These are phyloP conservation scores for Teleogryllus oceanicus DNA, from an alignment of 2,888 invertebrate genomes.

Conservation along the genomic window DNA sequence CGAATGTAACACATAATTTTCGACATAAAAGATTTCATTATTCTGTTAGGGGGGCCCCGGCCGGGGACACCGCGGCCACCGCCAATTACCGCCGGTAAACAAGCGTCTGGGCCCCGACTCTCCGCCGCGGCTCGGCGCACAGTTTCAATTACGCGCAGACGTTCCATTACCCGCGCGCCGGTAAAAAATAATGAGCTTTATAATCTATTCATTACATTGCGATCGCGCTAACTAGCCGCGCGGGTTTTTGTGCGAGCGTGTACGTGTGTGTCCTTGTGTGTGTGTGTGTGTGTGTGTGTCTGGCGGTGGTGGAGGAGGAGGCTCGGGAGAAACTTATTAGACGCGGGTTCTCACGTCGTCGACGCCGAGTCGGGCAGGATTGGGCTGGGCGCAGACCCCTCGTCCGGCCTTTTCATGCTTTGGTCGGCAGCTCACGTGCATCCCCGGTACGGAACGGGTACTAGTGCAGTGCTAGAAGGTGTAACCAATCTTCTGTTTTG, in stretches of 20 bases:
- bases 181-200: slow-evolving; percentile 10
- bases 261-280: too few relatives aligned
- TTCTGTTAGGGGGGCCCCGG: slow-evolving; percentile 1
- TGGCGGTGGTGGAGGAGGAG: too few relatives aligned
- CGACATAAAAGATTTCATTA: slow-evolving; percentile 18
- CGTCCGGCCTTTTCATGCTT: too few relatives aligned
- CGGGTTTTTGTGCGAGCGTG: not conserved
- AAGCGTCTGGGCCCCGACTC: not conserved
- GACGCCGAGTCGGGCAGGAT: too few relatives aligned
- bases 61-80: slow-evolving; percentile 8
- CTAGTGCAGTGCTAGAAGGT: too few relatives aligned
- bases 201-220: slow-evolving; percentile 11
- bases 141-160: not conserved
- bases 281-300: too few relatives aligned
- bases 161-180: not conserved
- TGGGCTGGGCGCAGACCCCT: too few relatives aligned
- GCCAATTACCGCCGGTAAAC: slow-evolving; percentile 1
- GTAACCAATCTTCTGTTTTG: too few relatives aligned
- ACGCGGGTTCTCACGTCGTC: not conserved
- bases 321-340: not conserved
- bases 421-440: too few relatives aligned
- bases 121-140: not conserved
- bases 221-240: slow-evolving; percentile 18
- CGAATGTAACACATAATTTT: slow-evolving; percentile 6
- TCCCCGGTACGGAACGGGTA: too few relatives aligned